Conservation (phyloP, 2,888 invertebrate genomes). For the Ophion obscuratus region DNA sequence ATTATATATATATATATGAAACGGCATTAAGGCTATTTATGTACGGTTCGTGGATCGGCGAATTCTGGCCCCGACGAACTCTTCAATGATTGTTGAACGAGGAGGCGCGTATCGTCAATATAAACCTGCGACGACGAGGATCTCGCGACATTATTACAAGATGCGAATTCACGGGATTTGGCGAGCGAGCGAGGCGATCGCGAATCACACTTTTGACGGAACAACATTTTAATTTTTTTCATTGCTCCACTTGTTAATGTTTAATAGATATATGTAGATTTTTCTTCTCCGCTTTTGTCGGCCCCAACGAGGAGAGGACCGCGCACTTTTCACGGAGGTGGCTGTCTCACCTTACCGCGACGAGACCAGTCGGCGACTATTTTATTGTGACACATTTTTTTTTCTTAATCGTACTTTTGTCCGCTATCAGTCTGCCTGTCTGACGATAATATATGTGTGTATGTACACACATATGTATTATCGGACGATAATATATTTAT, state of each 20-base stretch:
- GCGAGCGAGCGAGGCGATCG: slow-evolving; percentile 21
- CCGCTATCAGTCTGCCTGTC: slow-evolving; percentile 41
- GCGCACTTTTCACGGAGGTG: not conserved
- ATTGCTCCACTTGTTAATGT: not conserved
- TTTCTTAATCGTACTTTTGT: not conserved
- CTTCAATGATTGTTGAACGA: slow-evolving; percentile 68
- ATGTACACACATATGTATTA: not conserved
- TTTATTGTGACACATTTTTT: slow-evolving; percentile 22
- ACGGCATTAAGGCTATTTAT: slow-evolving; percentile 28
- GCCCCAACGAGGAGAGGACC: not conserved
- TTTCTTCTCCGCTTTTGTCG: not conserved
- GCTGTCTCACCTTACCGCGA: slow-evolving; percentile 24
- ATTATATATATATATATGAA: not conserved
- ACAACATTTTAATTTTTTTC: slow-evolving; percentile 34
- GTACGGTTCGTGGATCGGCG: slow-evolving; percentile 41
- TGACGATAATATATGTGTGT: not conserved
- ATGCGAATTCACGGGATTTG: slow-evolving; percentile 34
- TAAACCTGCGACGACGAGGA: slow-evolving; percentile 42
- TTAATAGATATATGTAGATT: not conserved
- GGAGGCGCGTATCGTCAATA: slow-evolving; percentile 74
- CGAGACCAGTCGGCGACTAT: slow-evolving; percentile 34
- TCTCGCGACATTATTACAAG: slow-evolving; percentile 33
- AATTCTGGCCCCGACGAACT: slow-evolving; percentile 58
- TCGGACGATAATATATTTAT: not conserved
- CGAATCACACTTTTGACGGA: slow-evolving; percentile 48